Evolutionary conservation across 2,888 invertebrate genomes (phyloP).

Genomic region (Drosophila flavopinicola): DNA sequence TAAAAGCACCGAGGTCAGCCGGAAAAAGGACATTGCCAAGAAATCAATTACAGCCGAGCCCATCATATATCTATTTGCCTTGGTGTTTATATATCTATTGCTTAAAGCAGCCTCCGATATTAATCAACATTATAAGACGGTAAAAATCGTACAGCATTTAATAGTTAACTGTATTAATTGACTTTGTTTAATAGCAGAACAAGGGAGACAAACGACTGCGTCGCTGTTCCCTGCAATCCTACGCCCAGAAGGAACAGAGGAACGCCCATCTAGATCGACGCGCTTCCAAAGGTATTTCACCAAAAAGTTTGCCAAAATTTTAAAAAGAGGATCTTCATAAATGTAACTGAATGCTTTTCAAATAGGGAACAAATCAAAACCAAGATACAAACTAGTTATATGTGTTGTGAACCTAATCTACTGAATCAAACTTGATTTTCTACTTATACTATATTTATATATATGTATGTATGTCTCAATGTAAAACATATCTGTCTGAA

Average conservation of each 20-base stretch:
- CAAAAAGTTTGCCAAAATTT: slow-evolving; percentile 82
- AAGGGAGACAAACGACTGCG: slow-evolving; percentile 81
- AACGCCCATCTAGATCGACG: slow-evolving; percentile 78
- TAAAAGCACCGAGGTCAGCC: slow-evolving; percentile 10
- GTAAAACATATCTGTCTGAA: slow-evolving; percentile 49
- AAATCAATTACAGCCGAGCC: slow-evolving; percentile 81
- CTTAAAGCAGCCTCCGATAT: slow-evolving; percentile 83
- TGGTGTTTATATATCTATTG: slow-evolving; percentile 82
- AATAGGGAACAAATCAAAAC: slow-evolving; percentile 53
- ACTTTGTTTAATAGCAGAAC: slow-evolving; percentile 69
- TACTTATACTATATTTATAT: slow-evolving; percentile 4
- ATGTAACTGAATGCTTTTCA: slow-evolving; percentile 45
- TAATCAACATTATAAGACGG: slow-evolving; percentile 83
- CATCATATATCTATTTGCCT: slow-evolving; percentile 83
- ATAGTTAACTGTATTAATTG: not conserved
- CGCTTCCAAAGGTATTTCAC: slow-evolving; percentile 83
- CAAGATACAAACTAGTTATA: slow-evolving; percentile 25
- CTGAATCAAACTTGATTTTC: slow-evolving; percentile 27
- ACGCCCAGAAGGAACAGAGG: slow-evolving; percentile 74
- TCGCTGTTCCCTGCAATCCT: slow-evolving; percentile 83
- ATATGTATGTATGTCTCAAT: slow-evolving; percentile 22
- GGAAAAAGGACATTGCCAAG: slow-evolving; percentile 68
- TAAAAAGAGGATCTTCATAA: slow-evolving; percentile 38
- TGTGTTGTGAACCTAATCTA: slow-evolving; percentile 52
- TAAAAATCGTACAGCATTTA: slow-evolving; percentile 41